phyloP scores from a whole-genome alignment of 2,888 invertebrate species.

The Diaperis boleti region DNA sequence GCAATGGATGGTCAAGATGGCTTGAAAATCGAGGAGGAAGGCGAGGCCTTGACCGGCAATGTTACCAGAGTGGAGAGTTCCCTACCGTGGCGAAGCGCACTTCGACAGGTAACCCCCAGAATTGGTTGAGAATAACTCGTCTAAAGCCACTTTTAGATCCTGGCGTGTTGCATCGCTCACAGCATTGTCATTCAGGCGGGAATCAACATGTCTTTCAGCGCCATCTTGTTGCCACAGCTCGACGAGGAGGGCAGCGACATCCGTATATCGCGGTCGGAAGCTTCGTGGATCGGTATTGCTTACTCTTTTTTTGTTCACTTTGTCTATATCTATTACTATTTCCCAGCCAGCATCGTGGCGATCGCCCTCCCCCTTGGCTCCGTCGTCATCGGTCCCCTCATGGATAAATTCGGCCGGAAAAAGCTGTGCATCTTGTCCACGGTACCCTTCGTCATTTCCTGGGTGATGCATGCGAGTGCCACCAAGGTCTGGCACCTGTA shows the following conservation, averaged over 20 bases:
- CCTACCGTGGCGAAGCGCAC: conserved; percentile 20
- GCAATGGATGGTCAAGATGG: no score
- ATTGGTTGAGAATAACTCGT: background rate
- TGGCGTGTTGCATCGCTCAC: conserved; percentile 66
- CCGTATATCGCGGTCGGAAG: conserved; percentile 65
- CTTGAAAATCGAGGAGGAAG: conserved; percentile 2
- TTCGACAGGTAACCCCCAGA: conserved; percentile 24
- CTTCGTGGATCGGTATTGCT: conserved; percentile 74
- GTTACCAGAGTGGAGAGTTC: conserved; percentile 18
- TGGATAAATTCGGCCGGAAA: conserved; percentile 71
- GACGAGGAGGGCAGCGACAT: conserved; percentile 61
- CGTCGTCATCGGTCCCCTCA: conserved; percentile 68
- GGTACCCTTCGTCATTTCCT: conserved; percentile 67
- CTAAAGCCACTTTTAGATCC: conserved; percentile 59
- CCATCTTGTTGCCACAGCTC: conserved; percentile 69
- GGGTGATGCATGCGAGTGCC: conserved; percentile 67
- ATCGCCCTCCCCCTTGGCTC: conserved; percentile 70
- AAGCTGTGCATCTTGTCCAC: conserved; percentile 65
- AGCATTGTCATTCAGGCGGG: conserved; percentile 70
- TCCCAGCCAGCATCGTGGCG: conserved; percentile 70
- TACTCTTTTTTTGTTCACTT: conserved; percentile 41
- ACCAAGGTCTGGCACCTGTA: conserved; percentile 66
- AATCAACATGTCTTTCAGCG: conserved; percentile 71
- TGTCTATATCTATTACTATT: background rate
- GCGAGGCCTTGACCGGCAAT: conserved; percentile 2